Base-by-base conservation (phyloP, 2,113 vertebrate species). In the Dipodomys stephensi region DNA sequence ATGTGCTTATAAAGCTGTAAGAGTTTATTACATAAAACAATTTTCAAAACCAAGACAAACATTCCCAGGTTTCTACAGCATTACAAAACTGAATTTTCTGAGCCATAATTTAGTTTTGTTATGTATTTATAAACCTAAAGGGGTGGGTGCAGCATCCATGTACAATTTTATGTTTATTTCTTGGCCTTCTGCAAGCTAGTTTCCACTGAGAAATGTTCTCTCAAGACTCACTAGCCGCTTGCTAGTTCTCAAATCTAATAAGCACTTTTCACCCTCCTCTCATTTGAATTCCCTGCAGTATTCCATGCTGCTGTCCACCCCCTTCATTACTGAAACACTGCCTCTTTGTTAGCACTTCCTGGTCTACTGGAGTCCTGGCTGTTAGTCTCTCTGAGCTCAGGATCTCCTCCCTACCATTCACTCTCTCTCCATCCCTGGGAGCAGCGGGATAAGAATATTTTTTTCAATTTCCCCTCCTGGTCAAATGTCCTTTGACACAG, bases 1-100 rank as follows among this genome's bases (percentile, higher is more conserved):
- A 30, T n/a, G 30, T 22, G 4, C 2, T 86, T 60, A 87, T 74
- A 76, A 90, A 77, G 74, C 4, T 44, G 16, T 69, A 79, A 9
- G 23, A 46, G 0, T 30, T 86, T 87, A 65, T 77, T 83, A 93
- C 93, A 72, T 71, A 76, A 91, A 71, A 64, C 2, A 69, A n/a
- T 35, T 68, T 88, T 87, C 30, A 15, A 65, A 86, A 22, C 7
- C 62, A 9, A 64, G 18, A 83, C 76, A 46, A 83, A 87, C 68
- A 87, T 71, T 83, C 53, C 6, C 19, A 87, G 5, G 8, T 18
- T 92, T 32, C 62, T 18, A 65, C 25, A 92, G 28, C 78, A 83
- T 80, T 73, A 16, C 9, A 53, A 82, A 87, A 83, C 6, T 85
- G 11, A 76, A 92, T 92, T 86, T 95, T 84, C 80, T 86, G 73